Percentiles rank a stretch among this genome's conserved stretches.
Conservation (phyloP, 2,797 vertebrate species). For the Thalassophryne amazonica region DNA sequence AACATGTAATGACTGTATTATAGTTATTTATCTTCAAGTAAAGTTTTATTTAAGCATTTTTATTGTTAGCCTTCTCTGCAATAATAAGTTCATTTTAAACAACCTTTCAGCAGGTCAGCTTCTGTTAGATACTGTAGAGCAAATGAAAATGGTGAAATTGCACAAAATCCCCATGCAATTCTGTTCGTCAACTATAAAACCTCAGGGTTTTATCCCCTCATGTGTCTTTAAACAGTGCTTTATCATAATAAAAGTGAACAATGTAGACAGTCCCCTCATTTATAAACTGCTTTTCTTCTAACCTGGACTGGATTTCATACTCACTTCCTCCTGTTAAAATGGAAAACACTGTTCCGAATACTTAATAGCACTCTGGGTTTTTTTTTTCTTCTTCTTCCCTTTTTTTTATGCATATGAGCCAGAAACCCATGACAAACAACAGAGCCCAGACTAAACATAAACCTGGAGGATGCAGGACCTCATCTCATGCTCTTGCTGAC, state of each 20-base stretch:
- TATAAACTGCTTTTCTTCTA: constrained; percentile 27
- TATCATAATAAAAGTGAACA: constrained; percentile 10
- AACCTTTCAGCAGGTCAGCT: too few species aligned
- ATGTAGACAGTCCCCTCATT: constrained; percentile 26
- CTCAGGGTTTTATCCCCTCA: background rate
- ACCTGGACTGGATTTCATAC: constrained; percentile 31
- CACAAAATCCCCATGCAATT: background rate
- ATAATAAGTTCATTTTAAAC: too few species aligned
- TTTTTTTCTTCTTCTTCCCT: background rate
- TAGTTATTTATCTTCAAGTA: constrained; percentile 32
- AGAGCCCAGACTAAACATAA: constrained; percentile 49
- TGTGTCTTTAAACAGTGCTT: constrained; percentile 5
- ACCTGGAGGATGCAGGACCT: constrained; percentile 34
- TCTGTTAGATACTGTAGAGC: too few species aligned
- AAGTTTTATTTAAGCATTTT: constrained; percentile 2
- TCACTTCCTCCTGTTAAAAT: constrained; percentile 51
- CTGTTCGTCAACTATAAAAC: too few species aligned
- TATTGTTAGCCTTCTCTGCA: too few species aligned
- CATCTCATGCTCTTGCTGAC: constrained; percentile 45
- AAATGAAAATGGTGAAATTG: background rate
- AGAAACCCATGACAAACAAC: constrained; percentile 29
- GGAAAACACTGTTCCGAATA: constrained; percentile 32
- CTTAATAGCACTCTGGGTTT: background rate
- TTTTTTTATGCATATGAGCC: constrained; percentile 4
- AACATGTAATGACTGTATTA: background rate